phyloP scores from a whole-genome alignment of 2,113 vertebrate genomes.

The Isichthys henryi region DNA sequence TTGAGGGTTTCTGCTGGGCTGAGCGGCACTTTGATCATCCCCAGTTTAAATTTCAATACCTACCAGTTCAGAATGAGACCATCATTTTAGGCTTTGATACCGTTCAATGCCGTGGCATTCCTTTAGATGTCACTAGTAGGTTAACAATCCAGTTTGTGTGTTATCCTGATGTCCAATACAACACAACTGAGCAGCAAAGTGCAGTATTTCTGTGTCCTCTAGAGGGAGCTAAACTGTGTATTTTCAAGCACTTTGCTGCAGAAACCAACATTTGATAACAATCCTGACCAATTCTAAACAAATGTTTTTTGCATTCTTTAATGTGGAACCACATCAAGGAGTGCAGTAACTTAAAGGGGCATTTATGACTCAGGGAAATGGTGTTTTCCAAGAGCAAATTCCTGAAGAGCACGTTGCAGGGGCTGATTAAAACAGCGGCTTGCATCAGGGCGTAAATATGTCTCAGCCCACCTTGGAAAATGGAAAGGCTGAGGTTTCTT shows the following conservation, averaged over 20 bases:
- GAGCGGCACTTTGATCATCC: not conserved
- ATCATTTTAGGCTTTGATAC: not conserved
- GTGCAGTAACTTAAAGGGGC: slow-evolving; percentile 47
- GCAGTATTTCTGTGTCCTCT: slow-evolving; percentile 59
- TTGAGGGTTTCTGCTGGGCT: not conserved
- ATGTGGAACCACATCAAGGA: slow-evolving; percentile 57
- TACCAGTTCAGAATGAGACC: not conserved
- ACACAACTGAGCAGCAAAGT: not conserved
- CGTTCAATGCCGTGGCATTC: not conserved
- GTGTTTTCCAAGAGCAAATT: slow-evolving; percentile 50
- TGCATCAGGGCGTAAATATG: slow-evolving; percentile 62
- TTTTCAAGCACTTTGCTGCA: slow-evolving; percentile 45
- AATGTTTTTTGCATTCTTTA: slow-evolving; percentile 64
- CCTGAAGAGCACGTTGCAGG: slow-evolving; percentile 50
- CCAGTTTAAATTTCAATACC: not conserved
- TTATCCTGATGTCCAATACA: not conserved
- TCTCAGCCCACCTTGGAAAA: slow-evolving; percentile 66
- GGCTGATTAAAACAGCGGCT: slow-evolving; percentile 60
- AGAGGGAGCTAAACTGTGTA: slow-evolving; percentile 62
- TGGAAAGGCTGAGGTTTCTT: slow-evolving; percentile 53
- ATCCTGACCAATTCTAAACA: slow-evolving; percentile 52
- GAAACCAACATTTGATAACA: slow-evolving; percentile 39
- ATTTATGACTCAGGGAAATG: slow-evolving; percentile 61
- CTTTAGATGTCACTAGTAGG: slow-evolving; percentile 12
- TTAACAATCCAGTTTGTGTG: not conserved